Percentiles rank a stretch among this genome's conserved stretches.
Conservation (phyloP, 35 echinoderm and acorn worm species). For the Nesometra sesokonis region DNA sequence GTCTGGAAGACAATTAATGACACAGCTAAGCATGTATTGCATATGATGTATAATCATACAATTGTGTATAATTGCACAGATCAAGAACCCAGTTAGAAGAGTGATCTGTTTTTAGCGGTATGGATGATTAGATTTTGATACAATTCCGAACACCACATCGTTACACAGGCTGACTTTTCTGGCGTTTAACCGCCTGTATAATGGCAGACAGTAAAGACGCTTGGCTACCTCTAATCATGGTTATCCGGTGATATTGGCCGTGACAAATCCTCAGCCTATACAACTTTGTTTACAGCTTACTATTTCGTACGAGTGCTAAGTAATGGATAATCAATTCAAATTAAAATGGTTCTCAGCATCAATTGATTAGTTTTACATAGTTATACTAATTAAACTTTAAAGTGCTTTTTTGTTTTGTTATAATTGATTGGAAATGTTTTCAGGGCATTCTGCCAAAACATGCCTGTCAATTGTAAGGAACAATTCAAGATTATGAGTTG, state of each 20-base stretch:
- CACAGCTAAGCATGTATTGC: not conserved
- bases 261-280: not conserved
- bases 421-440: not conserved
- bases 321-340: not conserved
- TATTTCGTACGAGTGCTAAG: not conserved
- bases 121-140: not conserved
- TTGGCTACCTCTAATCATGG: not conserved
- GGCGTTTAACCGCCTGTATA: not conserved
- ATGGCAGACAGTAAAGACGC: not conserved
- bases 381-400: not conserved
- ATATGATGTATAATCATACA: not conserved
- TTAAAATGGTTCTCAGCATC: not conserved
- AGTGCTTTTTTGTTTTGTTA: not conserved
- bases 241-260: not conserved
- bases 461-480: not conserved
- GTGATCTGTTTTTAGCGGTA: not conserved
- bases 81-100: not conserved
- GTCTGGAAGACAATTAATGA: not conserved
- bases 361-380: not conserved
- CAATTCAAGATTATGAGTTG: not conserved
- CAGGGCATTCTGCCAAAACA: not conserved
- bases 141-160: not conserved
- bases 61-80: not conserved
- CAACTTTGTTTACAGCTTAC: not conserved
- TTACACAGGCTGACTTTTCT: not conserved